A percentile compares a stretch with the other conserved stretches of the same genome.
phyloP scores from a whole-genome alignment of 2,888 invertebrate genomes.

The Altica lythri region DNA sequence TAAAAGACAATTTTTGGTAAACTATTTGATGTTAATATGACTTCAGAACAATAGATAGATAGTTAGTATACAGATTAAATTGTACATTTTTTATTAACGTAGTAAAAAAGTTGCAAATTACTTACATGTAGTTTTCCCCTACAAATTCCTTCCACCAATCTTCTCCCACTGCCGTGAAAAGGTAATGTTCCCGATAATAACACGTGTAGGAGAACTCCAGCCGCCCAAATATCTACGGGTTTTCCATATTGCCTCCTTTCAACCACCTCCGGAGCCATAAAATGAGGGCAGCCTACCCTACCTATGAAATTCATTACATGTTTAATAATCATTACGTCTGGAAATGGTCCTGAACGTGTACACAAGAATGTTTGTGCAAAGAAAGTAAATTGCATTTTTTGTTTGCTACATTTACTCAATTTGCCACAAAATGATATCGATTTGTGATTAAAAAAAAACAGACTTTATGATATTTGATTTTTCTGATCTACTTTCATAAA shows the following conservation, averaged over 20 bases:
- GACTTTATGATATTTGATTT: too few species aligned
- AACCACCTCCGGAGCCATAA: slow-evolving; percentile 98
- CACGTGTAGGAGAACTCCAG: slow-evolving; percentile 92
- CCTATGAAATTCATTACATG: too few species aligned
- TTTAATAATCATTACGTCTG: too few species aligned
- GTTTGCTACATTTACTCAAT: too few species aligned
- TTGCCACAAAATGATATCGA: too few species aligned
- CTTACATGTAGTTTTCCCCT: slow-evolving; percentile 80
- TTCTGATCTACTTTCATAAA: too few species aligned
- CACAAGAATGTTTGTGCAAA: too few species aligned
- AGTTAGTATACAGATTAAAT: not conserved
- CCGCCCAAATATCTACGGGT: slow-evolving; percentile 97
- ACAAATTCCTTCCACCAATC: slow-evolving; percentile 90
- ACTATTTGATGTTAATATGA: not conserved
- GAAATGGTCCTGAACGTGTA: too few species aligned
- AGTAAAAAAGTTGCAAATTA: slow-evolving; percentile 11
- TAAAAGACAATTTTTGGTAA: too few species aligned
- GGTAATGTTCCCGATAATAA: slow-evolving; percentile 93
- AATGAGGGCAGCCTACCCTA: slow-evolving; percentile 94
- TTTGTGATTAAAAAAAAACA: too few species aligned
- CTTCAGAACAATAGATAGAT: not conserved
- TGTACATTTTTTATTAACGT: not conserved
- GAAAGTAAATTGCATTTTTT: too few species aligned
- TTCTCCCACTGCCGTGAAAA: slow-evolving; percentile 91
- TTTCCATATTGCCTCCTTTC: slow-evolving; percentile 89